Evolutionary conservation across 2,888 invertebrate genomes (phyloP).

Genomic region (Yponomeuta plumbellus): DNA sequence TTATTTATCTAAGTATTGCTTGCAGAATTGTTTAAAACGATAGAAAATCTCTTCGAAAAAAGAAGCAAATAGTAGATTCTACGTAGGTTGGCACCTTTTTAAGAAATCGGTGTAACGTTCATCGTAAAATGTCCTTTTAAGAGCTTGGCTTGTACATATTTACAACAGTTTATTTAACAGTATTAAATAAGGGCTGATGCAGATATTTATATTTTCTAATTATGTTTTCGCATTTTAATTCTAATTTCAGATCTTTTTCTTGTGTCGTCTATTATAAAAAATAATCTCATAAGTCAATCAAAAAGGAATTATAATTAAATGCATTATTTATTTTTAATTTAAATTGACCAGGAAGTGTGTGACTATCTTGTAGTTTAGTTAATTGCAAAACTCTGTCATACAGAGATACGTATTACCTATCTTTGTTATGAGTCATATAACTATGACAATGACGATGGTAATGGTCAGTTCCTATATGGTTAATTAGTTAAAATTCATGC

Average conservation of each 20-base stretch:
- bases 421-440: too few relatives aligned
- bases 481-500: conserved; percentile 10
- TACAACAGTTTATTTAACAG: neutral
- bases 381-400: conserved; percentile 13
- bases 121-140: neutral
- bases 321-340: conserved; percentile 14
- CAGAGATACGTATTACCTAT: conserved; percentile 3
- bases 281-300: conserved; percentile 35
- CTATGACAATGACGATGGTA: neutral
- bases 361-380: conserved; percentile 4
- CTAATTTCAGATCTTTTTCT: neutral
- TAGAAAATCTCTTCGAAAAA: neutral
- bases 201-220: neutral
- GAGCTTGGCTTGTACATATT: neutral
- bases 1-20: neutral
- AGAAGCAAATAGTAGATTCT: too few relatives aligned
- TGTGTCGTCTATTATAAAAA: conserved; percentile 22
- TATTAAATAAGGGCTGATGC: neutral
- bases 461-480: conserved; percentile 15
- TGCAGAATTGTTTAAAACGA: neutral
- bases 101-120: neutral
- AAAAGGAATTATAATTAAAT: neutral
- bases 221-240: neutral
- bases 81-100: neutral
- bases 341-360: neutral